Percentiles rank a stretch among this genome's conserved stretches.
These are phyloP conservation scores for Sarcophaga caerulescens DNA, from an alignment of 2,888 invertebrate genomes.

Conservation along the genomic window DNA sequence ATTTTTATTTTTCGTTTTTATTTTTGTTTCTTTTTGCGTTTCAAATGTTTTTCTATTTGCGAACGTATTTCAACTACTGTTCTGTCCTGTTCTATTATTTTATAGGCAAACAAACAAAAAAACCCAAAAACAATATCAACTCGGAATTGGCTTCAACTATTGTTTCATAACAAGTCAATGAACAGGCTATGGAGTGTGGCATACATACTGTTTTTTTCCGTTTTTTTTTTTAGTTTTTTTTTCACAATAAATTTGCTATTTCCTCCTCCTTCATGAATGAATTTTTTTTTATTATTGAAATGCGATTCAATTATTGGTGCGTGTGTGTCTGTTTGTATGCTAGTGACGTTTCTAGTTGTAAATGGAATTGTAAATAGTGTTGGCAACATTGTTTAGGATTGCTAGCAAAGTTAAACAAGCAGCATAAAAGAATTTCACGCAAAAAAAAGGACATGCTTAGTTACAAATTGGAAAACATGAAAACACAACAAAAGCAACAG, in stretches of 20 bases:
- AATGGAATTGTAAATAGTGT: slow-evolving; percentile 55
- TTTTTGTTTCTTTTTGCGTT: background rate
- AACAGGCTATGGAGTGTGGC: slow-evolving; percentile 1
- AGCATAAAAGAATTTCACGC: background rate
- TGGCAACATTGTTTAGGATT: slow-evolving; percentile 59
- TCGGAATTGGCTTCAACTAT: background rate
- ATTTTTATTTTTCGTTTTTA: background rate
- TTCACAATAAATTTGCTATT: background rate
- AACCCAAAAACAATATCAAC: background rate
- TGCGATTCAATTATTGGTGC: slow-evolving; percentile 38
- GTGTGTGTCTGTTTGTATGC: slow-evolving; percentile 3
- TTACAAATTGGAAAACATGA: slow-evolving; percentile 42
- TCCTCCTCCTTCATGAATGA: background rate
- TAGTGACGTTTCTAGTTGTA: slow-evolving; percentile 22
- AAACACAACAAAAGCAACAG: slow-evolving; percentile 9
- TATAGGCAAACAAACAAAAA: background rate
- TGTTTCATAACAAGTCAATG: slow-evolving; percentile 59
- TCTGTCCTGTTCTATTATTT: background rate
- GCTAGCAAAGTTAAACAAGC: slow-evolving; percentile 36
- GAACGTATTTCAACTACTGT: slow-evolving; percentile 27
- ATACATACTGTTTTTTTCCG: background rate
- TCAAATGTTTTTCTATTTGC: background rate
- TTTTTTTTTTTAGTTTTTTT: slow-evolving; percentile 26
- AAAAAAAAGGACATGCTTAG: slow-evolving; percentile 32
- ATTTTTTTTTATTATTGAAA: background rate